A percentile compares a stretch with the other conserved stretches of the same genome.
Evolutionary conservation across 2,888 invertebrate species (phyloP).

Genomic region (Gortyna flavago): DNA sequence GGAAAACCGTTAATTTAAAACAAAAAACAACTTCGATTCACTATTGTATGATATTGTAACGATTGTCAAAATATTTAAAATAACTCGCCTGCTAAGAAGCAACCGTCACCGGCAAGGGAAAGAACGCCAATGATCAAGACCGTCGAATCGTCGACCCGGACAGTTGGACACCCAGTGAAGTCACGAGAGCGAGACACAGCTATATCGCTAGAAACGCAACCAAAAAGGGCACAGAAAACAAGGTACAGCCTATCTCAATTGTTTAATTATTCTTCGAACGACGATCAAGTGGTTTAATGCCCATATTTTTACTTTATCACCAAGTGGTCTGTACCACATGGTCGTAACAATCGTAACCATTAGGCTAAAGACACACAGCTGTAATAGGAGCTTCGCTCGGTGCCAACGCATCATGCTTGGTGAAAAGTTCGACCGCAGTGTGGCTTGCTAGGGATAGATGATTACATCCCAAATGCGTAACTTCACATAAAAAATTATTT

Average conservation of each 20-base stretch:
- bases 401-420: not conserved
- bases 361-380: not conserved
- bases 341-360: not conserved
- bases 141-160: no score
- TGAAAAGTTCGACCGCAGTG: not conserved
- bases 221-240: not conserved
- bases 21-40: not conserved
- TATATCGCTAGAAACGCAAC: not conserved
- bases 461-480: no score
- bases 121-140: not conserved
- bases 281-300: not conserved
- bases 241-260: not conserved
- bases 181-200: not conserved
- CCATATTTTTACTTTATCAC: slow-evolving; percentile 2
- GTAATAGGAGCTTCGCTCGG: not conserved
- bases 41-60: not conserved
- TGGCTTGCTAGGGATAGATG: not conserved
- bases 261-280: not conserved
- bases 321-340: not conserved
- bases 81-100: not conserved
- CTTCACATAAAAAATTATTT: no score
- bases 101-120: not conserved
- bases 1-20: not conserved
- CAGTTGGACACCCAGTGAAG: not conserved
- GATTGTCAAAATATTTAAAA: not conserved